Base-by-base conservation (phyloP, 1,140 invertebrate genomes). In the Medauroidea extradentata region DNA sequence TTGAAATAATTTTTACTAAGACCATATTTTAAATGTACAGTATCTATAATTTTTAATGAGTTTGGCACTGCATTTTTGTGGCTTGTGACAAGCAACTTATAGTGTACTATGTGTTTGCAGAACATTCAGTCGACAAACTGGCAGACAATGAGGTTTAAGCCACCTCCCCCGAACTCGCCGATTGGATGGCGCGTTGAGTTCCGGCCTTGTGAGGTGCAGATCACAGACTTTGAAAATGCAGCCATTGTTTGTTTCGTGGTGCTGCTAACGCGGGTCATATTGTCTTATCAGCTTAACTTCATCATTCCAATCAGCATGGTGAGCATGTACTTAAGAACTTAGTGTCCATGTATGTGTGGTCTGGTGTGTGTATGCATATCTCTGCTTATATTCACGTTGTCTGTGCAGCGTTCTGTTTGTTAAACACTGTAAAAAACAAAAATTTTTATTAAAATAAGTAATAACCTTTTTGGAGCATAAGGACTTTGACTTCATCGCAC, bases 101-200 rank as follows among this genome's bases (percentile, higher is more conserved):
- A n/a, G n/a, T n/a, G n/a, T n/a, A n/a, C n/a, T n/a, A n/a, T 66
- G 54, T 46, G 51, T 63, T 78, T 79, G 18, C 70, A 96, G 91
- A 99, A 99, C 72, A 98, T 99, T 67, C 98, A 99, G 75, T 99
- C 96, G 0, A 99, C 98, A 5, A 99, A 99, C 79, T 99, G 98
- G 98, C 97, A 99, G 81, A 98, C 96, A 8, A 98, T 99, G 97
- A 83, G 98, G 16, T 99, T 99, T 77, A 99, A 99, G 77, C 94
- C 96, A 44, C 97, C 98, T 57, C 93, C 94, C 19, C 89, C 91
- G 1, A 88, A 96, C 71, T 96, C 94, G 11, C 85, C 89, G 41
- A 98, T 99, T 73, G 96, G 98, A 16, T 99, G 98, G 98, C 82
- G 98, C 62, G 98, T 99, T 2, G 98, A 99, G 80, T 99, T 99